Base-by-base conservation (phyloP, 2,113 vertebrate genomes). In the Coracopsis vasa region DNA sequence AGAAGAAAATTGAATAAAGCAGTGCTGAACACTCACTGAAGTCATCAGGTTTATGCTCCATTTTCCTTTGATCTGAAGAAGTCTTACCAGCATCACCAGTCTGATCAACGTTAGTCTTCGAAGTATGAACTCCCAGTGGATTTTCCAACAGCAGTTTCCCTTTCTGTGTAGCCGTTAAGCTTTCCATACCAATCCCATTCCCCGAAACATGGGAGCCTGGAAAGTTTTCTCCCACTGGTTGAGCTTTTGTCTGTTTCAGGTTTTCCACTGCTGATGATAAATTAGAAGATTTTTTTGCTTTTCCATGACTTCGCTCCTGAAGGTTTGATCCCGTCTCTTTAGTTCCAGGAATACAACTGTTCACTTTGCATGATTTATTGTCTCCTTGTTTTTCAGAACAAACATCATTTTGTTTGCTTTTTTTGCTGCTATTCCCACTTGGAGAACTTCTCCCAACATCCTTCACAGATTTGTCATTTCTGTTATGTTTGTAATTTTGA, bases 251-350 rank as follows among this genome's bases (percentile, higher is more conserved):
- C 66, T 96, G 97, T 79, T 97, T 98, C 64, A 94, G 83, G 69
- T 92, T 98, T 97, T 98, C 97, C 94, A 73, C 0, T 42, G 54
- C 71, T 86, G 91, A 16, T 78, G 96, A 78, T 62, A 83, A 87
- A 94, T 77, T 94, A 72, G 95, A 97, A 93, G 90, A 88, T 91
- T 98, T 98, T 97, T 98, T 98, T 67, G 97, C 60, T 97, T 98
- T 98, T 64, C 97, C 98, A 83, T 98, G 97, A 97, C 98, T 98
- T 88, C 97, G 98, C 91, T 99, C 99, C 96, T 98, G 98, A 84
- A 98, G 44, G 2, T 88, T 96, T 70, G 98, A 98, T 4, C 97
- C 95, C 51, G 23, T 54, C 58, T 98, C 97, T 97, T 97, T 99
- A 96, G 97, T 91, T 53, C 97, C 96, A 89, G 97, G 82, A 65